Percentiles rank a stretch among this genome's conserved stretches.
phyloP scores from a whole-genome alignment of 2,797 vertebrate genomes.

The Pempheris klunzingeri region DNA sequence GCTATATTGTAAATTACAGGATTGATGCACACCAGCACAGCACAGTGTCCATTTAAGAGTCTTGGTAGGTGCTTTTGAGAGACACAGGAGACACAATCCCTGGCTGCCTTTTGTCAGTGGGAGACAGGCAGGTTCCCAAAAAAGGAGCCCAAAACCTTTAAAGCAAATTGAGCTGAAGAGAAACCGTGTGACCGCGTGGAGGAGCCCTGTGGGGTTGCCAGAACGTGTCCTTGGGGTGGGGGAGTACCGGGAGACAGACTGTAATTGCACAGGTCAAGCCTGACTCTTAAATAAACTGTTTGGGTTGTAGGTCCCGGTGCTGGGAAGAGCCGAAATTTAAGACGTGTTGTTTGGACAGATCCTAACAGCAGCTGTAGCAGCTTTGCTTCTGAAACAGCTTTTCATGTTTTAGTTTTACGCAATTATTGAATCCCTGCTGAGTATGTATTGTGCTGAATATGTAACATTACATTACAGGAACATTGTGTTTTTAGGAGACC shows the following conservation, averaged over 20 bases:
- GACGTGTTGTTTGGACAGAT: constrained; percentile 61
- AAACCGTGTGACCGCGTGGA: constrained; percentile 25
- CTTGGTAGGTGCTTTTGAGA: constrained; percentile 36
- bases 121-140: constrained; percentile 61
- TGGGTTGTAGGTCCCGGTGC: constrained; percentile 64
- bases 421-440: constrained; percentile 18
- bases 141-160: constrained; percentile 66
- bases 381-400: constrained; percentile 40
- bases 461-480: neutral
- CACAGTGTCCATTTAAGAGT: constrained; percentile 42
- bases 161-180: constrained; percentile 56
- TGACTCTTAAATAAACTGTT: constrained; percentile 74
- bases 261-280: constrained; percentile 49
- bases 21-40: constrained; percentile 44
- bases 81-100: constrained; percentile 45
- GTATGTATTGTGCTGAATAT: neutral
- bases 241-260: constrained; percentile 21
- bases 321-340: constrained; percentile 59
- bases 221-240: neutral
- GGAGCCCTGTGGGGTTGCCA: constrained; percentile 35
- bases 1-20: constrained; percentile 42
- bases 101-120: constrained; percentile 33
- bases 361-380: constrained; percentile 43
- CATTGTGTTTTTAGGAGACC: neutral
- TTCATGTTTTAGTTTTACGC: constrained; percentile 20